Conservation (phyloP, 2,113 vertebrate species). For the Lophochroa leadbeateri region DNA sequence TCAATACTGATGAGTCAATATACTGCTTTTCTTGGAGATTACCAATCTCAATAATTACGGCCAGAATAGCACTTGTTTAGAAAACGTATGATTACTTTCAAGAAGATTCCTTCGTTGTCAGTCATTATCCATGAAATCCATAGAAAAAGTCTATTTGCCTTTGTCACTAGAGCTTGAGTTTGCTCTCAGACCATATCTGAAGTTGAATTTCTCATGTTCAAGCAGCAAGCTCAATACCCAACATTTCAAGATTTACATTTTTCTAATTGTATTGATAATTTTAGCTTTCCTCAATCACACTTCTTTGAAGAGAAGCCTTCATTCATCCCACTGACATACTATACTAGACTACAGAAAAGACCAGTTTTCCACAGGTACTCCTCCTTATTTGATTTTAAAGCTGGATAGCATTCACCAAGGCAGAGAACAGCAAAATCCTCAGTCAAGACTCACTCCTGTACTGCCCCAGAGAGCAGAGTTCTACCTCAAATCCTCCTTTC, state of each 20-base stretch:
- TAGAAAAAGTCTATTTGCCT: not conserved
- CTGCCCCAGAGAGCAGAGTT: not conserved
- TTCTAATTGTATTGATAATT: not conserved
- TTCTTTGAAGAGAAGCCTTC: not conserved
- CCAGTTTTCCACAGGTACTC: not conserved
- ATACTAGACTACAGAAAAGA: not conserved
- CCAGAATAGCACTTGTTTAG: not conserved
- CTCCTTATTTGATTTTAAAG: not conserved
- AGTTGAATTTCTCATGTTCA: not conserved
- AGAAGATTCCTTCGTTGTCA: not conserved
- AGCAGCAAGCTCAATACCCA: not conserved
- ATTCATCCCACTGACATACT: not conserved
- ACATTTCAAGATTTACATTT: not conserved
- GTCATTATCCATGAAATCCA: not conserved
- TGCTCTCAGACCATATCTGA: not conserved
- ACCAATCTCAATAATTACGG: not conserved
- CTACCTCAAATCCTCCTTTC: not conserved
- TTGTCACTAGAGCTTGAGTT: not conserved
- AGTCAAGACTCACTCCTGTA: not conserved
- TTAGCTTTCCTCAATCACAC: not conserved
- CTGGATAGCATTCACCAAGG: not conserved
- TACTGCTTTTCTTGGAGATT: conserved; percentile 43
- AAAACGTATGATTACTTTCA: not conserved
- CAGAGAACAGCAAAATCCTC: not conserved
- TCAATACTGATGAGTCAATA: conserved; percentile 55